Conservation (phyloP, 2,113 vertebrate genomes). For the Saccopteryx bilineata region DNA sequence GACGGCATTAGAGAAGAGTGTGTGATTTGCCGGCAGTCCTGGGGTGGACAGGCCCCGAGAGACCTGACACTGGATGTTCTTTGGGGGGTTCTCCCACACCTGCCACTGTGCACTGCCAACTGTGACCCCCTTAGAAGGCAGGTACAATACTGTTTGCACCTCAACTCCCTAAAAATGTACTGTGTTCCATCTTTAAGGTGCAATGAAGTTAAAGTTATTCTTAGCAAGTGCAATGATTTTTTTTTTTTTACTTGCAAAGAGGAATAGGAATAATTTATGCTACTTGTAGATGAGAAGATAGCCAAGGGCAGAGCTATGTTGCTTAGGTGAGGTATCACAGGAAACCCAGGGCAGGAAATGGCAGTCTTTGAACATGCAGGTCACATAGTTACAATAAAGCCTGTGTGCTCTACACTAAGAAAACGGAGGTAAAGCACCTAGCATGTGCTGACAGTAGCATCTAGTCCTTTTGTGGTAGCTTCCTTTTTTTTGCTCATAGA, state of each 20-base stretch:
- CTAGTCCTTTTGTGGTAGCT: background rate
- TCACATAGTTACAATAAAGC: background rate
- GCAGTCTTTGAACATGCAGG: background rate
- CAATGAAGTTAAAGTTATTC: background rate
- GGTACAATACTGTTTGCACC: background rate
- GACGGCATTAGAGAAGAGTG: background rate
- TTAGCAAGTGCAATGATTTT: background rate
- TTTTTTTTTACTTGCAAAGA: background rate
- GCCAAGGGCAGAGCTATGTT: background rate
- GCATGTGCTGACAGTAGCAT: background rate
- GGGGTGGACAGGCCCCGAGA: background rate
- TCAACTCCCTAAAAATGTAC: background rate
- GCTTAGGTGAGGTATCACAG: background rate
- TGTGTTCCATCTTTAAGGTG: background rate
- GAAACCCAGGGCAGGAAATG: background rate
- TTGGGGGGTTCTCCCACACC: background rate
- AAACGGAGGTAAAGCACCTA: background rate
- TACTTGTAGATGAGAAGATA: background rate
- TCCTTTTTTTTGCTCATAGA: background rate
- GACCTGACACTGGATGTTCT: background rate
- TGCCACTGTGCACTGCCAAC: background rate
- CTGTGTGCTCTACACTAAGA: background rate
- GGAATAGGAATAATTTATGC: background rate
- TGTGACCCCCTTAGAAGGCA: rapidly evolving
- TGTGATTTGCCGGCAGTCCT: background rate